phyloP scores from a whole-genome alignment of 2,113 vertebrate genomes.

The Pachypanchax playfairii region DNA sequence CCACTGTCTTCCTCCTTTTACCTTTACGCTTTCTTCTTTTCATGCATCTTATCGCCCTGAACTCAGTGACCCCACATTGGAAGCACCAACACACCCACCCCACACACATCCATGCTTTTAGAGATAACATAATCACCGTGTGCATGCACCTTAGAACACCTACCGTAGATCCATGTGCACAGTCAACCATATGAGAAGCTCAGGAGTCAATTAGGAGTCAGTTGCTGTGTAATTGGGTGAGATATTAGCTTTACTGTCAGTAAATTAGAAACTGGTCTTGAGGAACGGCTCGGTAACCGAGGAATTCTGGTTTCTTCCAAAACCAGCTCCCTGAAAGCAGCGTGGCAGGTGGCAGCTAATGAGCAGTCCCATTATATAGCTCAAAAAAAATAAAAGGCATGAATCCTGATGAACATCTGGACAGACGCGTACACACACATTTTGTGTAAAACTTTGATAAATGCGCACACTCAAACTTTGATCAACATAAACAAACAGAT shows the following conservation, averaged over 20 bases:
- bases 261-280: constrained; percentile 84
- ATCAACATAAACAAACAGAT: not conserved
- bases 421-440: constrained; percentile 15
- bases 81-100: constrained; percentile 1
- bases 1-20: constrained; percentile 16
- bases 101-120: constrained; percentile 17
- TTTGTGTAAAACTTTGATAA: constrained; percentile 1
- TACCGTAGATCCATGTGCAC: constrained; percentile 64
- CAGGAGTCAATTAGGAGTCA: constrained; percentile 78
- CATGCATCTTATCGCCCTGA: constrained; percentile 16
- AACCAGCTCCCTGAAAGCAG: constrained; percentile 46
- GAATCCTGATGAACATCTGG: constrained; percentile 64
- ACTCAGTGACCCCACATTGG: not conserved
- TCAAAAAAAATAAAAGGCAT: not conserved
- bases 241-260: constrained; percentile 80
- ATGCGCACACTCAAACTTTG: not conserved
- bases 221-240: constrained; percentile 81
- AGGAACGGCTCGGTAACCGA: constrained; percentile 65
- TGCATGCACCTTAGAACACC: constrained; percentile 48
- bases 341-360: constrained; percentile 56
- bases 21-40: not conserved
- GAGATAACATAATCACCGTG: constrained; percentile 63
- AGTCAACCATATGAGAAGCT: constrained; percentile 55
- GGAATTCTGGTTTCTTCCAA: constrained; percentile 29
- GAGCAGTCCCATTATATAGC: constrained; percentile 42